Evolutionary conservation across 2,797 vertebrate species (phyloP), one percentile per base, ranked within the genome.

Genomic region (Malurus splendens): DNA sequence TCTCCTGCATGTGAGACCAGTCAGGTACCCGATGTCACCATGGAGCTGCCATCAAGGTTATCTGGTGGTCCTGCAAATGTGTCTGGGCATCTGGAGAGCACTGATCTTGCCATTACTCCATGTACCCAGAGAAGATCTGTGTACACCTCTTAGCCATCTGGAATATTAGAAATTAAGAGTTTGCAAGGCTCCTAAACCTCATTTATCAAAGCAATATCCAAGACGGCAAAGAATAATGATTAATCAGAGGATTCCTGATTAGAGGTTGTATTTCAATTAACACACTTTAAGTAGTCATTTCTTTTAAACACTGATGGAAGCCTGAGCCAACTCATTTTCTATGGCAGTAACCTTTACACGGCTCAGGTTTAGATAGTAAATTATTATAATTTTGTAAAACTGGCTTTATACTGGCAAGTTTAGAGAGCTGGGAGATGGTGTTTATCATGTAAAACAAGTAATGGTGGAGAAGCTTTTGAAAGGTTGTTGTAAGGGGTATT

Each of bases 201-300:
- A 39, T 78, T 88, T 90, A 60, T 90, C 82, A 79, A 66, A 82
- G 54, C 38, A 41, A 32, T 84, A 73, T 42, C 77, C 18, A 88
- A 71, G 80, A 56, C 76, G 71, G 60, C 71, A 70, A 87, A 86
- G 71, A 84, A 36, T 79, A 81, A 78, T 25, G 52, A 89, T 88
- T 89, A 79, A 79, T 90, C 28, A 57, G 60, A 86, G 42, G 23
- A 66, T 84, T 86, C 60, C 52, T 87, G 84, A 84, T 91, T 86
- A 76, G 64, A 23, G 61, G 64, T 50, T 86, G 4, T 14, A 51
- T 91, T 86, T 84, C 39, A 86, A 23, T 88, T 86, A 89, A 56
- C 56, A 87, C 84, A 28, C 15, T 41, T 41, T 54, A 45, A 62
- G 65, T 50, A 79, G 44, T 51, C 2, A 4, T 47, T 87, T 80